Base-by-base conservation (phyloP, 2,797 vertebrate genomes). In the Crocodylus rhombifer region DNA sequence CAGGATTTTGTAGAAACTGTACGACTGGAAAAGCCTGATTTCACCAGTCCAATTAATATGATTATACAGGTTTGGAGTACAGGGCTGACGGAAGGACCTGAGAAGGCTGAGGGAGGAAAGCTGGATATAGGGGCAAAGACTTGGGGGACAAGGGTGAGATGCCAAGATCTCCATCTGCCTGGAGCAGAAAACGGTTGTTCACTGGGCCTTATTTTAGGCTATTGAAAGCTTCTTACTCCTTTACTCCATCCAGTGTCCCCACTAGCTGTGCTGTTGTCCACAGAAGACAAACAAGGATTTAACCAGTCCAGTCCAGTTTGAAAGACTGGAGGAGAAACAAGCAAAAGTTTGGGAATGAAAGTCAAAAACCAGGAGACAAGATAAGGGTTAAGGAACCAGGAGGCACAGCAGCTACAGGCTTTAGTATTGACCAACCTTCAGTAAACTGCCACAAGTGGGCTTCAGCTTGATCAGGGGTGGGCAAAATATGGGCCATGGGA, bases 11-110 rank as follows among this genome's bases (percentile, higher is more conserved):
- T 60, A 42, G 73, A 33, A 23, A 33, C 23, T 14, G 67, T 58
- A 17, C 67, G 78, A 26, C 4, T 75, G 63, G 60, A 87, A 83
- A 87, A 90, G 25, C 6, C 36, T 42, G 1, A 17, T 84, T 78
- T 90, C 0, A 0, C 4, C 73, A n/a, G 1, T 77, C 2, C 75
- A 73, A 76, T 2, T 5, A 0, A 36, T 87, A 42, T 63, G 63
- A 58, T 87, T 74, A 6, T 2, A 14, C n/a, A 63, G 62, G 11
- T 26, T 87, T 1, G 18, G 26, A 4, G 56, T 33, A 81, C 21
- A 67, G 42, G 15, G 25, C 7, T 80, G 14, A 74, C 20, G 58
- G 71, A 76, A 2, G 20, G 76, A 80, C n/a, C 8, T 79, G 14
- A 63, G 33, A 92, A 78, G 14, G 11, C 21, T 25, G 11, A 14